These are phyloP conservation scores for Esox niger DNA, from an alignment of 2,113 vertebrate species.

Conservation along the genomic window DNA sequence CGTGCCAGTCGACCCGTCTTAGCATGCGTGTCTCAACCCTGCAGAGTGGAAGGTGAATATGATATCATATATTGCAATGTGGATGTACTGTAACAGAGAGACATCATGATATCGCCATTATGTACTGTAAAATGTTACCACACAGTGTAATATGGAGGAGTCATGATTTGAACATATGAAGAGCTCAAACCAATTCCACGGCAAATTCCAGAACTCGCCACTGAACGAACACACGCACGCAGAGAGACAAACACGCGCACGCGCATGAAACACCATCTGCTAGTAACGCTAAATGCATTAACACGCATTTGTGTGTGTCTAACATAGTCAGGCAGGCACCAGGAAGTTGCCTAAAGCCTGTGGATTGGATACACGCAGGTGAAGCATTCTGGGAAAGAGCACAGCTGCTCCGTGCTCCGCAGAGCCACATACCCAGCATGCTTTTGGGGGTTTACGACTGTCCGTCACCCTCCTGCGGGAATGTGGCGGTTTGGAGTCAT, in stretches of 20 bases:
- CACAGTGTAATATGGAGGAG: background rate
- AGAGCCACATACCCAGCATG: constrained; percentile 40
- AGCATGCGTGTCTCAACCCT: background rate
- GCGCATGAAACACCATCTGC: too few relatives aligned
- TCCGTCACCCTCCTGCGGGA: constrained; percentile 26
- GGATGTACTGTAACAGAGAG: too few relatives aligned
- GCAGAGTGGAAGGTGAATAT: background rate
- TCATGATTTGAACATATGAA: background rate
- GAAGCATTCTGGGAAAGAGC: constrained; percentile 33
- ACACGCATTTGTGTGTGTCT: constrained; percentile 2
- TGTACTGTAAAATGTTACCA: background rate
- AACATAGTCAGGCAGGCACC: background rate
- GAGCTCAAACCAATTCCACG: too few relatives aligned
- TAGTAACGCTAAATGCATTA: background rate
- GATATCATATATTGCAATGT: too few relatives aligned
- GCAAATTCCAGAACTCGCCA: too few relatives aligned
- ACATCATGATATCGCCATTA: too few relatives aligned
- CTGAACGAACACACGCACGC: too few relatives aligned
- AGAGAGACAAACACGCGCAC: too few relatives aligned
- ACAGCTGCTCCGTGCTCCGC: constrained; percentile 41
- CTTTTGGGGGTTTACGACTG: constrained; percentile 40
- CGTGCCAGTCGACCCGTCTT: too few relatives aligned
- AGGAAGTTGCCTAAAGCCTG: too few relatives aligned
- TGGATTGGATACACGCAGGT: constrained; percentile 25
- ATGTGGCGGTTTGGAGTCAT: constrained; percentile 29